Evolutionary conservation across 2,113 vertebrate genomes (phyloP).

Genomic region (Ammodytes marinus): DNA sequence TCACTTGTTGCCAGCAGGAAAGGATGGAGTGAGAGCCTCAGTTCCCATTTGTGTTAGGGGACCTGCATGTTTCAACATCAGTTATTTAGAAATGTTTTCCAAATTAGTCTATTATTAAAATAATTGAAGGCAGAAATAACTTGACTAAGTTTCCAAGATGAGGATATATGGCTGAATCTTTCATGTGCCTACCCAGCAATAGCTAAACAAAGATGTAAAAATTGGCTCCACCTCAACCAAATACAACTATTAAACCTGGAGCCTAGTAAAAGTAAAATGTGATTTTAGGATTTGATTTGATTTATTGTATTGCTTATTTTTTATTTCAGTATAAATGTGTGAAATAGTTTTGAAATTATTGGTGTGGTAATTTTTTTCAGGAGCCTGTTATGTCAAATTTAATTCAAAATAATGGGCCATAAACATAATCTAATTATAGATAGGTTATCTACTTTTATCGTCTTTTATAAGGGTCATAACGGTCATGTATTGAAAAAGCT

Average conservation of each 20-base stretch:
- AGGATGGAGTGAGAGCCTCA: slow-evolving; percentile 19
- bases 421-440: background rate
- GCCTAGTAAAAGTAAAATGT: too few relatives aligned
- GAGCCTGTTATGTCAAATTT: background rate
- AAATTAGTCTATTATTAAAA: too few relatives aligned
- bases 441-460: too few relatives aligned
- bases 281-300: background rate
- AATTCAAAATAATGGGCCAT: background rate
- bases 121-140: background rate
- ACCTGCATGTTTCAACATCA: slow-evolving; percentile 8
- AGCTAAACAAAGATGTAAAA: background rate
- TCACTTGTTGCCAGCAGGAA: slow-evolving; percentile 51
- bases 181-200: background rate
- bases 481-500: too few relatives aligned
- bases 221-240: background rate
- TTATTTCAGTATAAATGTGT: background rate
- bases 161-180: background rate
- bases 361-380: background rate
- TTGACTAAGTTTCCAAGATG: background rate
- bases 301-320: background rate
- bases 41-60: background rate
- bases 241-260: background rate
- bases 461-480: too few relatives aligned
- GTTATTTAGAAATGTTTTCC: background rate
- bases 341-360: background rate